Base-by-base conservation (phyloP, 1,140 invertebrate genomes). In the Chironomus tepperi region DNA sequence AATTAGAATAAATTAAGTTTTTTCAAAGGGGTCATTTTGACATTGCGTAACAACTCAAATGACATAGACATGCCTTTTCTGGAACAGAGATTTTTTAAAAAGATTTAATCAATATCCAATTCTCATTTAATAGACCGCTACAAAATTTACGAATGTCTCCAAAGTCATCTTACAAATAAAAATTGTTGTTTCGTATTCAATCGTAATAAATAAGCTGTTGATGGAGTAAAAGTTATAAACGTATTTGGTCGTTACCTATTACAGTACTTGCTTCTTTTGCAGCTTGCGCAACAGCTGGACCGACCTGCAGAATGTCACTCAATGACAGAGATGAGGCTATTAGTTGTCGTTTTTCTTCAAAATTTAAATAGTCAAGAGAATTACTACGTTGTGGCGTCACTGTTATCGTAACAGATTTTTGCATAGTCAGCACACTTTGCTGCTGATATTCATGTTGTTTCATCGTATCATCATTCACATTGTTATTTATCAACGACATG, bases 321-420 rank as follows among this genome's bases (percentile, higher is more conserved):
- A 95, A 83, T 65, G 92, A 94, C 77, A 95, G 82, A 42, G 92
- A 93, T 72, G 92, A 94, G 7, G 93, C 93, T 75, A 96, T 95
- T 76, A 95, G 85, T 83, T 94, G 91, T 75, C 93, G 85, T 83
- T 94, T 94, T 84, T 96, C 93, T 82, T 95, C 92, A 80, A 95
- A 96, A 83, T 95, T 94, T 34, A 95, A 86, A 83, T 92, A 93
- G 84, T 95, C 93, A 84, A 95, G 86, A 77, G 91, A 93, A 80
- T 90, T 93, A 83, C 92, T 93, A 76, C 92, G 84, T 78, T 91
- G 90, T 7, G 90, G 89, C 3, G 85, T 85, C 15, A 89, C 87
- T 8, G 87, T 83, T 18, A 88, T 88, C 19, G 88, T 88, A 47
- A 89, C 88, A 43, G 86, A 87, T 76, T 88, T 88, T 74, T 82